Conservation (phyloP, 2,113 vertebrate species). For the Xiphias gladius region DNA sequence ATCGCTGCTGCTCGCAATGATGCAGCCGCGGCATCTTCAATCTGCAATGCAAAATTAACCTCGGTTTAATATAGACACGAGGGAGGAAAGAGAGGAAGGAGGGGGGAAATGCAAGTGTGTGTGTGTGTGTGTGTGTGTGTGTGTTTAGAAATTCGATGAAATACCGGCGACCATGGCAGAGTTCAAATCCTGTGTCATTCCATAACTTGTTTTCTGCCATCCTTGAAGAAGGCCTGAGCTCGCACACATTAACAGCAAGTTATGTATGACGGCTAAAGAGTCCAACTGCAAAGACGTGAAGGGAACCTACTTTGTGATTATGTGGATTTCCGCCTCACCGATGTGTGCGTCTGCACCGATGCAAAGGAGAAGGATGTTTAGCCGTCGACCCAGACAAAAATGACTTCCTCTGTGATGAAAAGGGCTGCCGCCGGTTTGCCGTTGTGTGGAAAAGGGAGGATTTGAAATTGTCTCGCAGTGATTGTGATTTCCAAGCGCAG, state of each 20-base stretch:
- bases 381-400: constrained; percentile 90
- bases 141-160: constrained; percentile 48
- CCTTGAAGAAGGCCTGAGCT: constrained; percentile 70
- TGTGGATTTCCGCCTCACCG: constrained; percentile 23
- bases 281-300: constrained; percentile 69
- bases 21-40: constrained; percentile 69
- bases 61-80: constrained; percentile 62
- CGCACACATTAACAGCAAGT: constrained; percentile 56
- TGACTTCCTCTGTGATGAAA: constrained; percentile 96
- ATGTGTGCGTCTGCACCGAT: constrained; percentile 36
- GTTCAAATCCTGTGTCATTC: constrained; percentile 78
- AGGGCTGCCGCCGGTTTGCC: constrained; percentile 92
- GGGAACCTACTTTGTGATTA: constrained; percentile 53
- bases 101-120: constrained; percentile 3
- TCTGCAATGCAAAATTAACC: constrained; percentile 82
- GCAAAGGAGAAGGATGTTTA: constrained; percentile 81
- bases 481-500: constrained; percentile 98
- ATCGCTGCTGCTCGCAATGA: constrained; percentile 25
- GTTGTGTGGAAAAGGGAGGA: constrained; percentile 89
- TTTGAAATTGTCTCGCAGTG: constrained; percentile 93
- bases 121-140: constrained; percentile 29
- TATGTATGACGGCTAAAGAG: constrained; percentile 79
- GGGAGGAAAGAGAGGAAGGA: constrained; percentile 29
- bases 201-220: constrained; percentile 72
- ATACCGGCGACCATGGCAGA: constrained; percentile 63